Evolutionary conservation across 2,113 vertebrate species (phyloP), one percentile per base, ranked within the genome.

Genomic region (Raja brachyura): DNA sequence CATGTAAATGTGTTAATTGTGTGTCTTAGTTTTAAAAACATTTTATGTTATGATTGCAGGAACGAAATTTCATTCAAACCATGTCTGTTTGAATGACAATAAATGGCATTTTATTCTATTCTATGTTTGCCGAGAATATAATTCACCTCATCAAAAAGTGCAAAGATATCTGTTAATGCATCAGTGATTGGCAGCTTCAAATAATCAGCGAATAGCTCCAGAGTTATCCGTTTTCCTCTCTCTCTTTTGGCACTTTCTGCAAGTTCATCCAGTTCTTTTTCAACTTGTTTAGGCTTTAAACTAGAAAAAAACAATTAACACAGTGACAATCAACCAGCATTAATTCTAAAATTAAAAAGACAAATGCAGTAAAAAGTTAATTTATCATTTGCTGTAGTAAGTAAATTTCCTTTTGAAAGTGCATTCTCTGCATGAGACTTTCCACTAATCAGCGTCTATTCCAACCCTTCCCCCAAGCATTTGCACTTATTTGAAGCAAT

Each of bases 141-240:
- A 18, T 48, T 95, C 95, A 99, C 99, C 97, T 99, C 98, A 2
- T 98, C 98, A 93, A 99, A 99, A 94, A 99, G 97, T 0, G 96
- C 94, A 93, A 99, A 98, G 96, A 98, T 96, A 94, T 96, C 97
- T 93, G 95, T 95, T 95, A 99, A 96, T 3, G 95, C 94, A 61
- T 97, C 96, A 2, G 97, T 98, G 79, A 96, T 94, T 0, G 97
- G 97, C 93, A 98, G 95, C 75, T 96, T 96, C 93, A 99, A 95
- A 95, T 97, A 98, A 5, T 95, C 96, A 0, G 98, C 97, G 92
- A 99, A 98, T 93, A 96, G 96, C 0, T 97, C 94, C 59, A 98
- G 94, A 85, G 93, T 93, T 85, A 97, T 85, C 79, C 95, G 97
- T 93, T 95, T 94, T 0, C 96, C 97, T 79, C 94, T 94, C 93